These are phyloP conservation scores for Spodoptera frugiperda DNA, from an alignment of 1,140 invertebrate species.

Conservation along the genomic window DNA sequence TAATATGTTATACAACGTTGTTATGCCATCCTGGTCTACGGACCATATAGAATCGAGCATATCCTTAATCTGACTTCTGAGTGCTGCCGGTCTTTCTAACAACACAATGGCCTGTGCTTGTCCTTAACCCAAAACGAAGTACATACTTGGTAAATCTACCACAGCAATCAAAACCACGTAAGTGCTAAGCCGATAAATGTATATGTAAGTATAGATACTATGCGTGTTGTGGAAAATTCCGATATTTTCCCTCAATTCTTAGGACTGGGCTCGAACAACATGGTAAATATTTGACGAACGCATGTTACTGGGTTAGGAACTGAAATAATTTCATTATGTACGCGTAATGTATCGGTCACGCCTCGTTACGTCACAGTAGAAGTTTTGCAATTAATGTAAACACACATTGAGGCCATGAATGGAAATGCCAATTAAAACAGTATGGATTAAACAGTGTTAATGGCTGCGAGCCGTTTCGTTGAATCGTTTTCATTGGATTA, in stretches of 20 bases:
- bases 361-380: constrained; percentile 12
- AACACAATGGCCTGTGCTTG: too few relatives aligned
- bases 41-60: too few relatives aligned
- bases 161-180: too few relatives aligned
- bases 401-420: constrained; percentile 15
- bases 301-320: not conserved
- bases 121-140: too few relatives aligned
- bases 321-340: constrained; percentile 18
- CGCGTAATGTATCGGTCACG: not conserved
- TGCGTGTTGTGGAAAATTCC: too few relatives aligned
- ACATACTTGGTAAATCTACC: too few relatives aligned
- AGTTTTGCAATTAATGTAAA: constrained; percentile 11
- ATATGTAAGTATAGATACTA: too few relatives aligned
- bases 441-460: not conserved
- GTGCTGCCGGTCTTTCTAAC: too few relatives aligned
- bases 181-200: too few relatives aligned
- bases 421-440: constrained; percentile 26
- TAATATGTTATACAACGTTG: not conserved
- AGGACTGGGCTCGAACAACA: too few relatives aligned
- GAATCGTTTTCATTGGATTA: constrained; percentile 10
- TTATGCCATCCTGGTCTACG: not conserved
- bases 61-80: too few relatives aligned
- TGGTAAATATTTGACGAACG: not conserved
- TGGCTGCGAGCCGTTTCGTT: not conserved
- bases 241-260: too few relatives aligned